Evolutionary conservation across 2,888 invertebrate species (phyloP).

Genomic region (Acleris emargana): DNA sequence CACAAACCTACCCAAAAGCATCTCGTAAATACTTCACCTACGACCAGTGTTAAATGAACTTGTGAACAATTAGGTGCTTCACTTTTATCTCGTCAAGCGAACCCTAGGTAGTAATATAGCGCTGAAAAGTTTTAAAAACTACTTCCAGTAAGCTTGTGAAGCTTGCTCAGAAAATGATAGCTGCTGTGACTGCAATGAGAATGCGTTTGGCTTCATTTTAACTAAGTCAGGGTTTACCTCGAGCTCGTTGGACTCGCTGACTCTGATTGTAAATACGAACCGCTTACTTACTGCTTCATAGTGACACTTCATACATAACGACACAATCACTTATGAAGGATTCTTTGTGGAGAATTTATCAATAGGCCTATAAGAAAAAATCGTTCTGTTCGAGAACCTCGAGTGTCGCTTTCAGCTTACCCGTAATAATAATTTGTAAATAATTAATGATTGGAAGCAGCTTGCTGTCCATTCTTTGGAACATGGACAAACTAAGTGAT

Average conservation of each 20-base stretch:
- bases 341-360: slow-evolving; percentile 54
- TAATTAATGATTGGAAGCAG: slow-evolving; percentile 47
- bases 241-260: slow-evolving; percentile 43
- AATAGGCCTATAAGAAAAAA: slow-evolving; percentile 62
- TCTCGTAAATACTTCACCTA: slow-evolving; percentile 33
- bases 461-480: slow-evolving; percentile 36
- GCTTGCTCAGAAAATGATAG: slow-evolving; percentile 31
- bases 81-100: slow-evolving; percentile 46
- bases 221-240: slow-evolving; percentile 21
- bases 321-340: slow-evolving; percentile 64
- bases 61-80: slow-evolving; percentile 54
- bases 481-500: slow-evolving; percentile 34
- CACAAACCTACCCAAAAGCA: slow-evolving; percentile 28
- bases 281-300: slow-evolving; percentile 69
- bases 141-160: slow-evolving; percentile 34
- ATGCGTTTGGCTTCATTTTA: slow-evolving; percentile 24
- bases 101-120: slow-evolving; percentile 54
- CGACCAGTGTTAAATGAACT: slow-evolving; percentile 43
- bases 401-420: slow-evolving; percentile 55
- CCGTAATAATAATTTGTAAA: slow-evolving; percentile 48
- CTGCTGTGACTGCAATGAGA: slow-evolving; percentile 25
- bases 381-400: slow-evolving; percentile 48
- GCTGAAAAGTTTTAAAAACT: slow-evolving; percentile 55
- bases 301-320: slow-evolving; percentile 71
- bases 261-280: slow-evolving; percentile 70